These are phyloP conservation scores for Chanos chanos DNA, from an alignment of 2,797 vertebrate species.

Conservation along the genomic window DNA sequence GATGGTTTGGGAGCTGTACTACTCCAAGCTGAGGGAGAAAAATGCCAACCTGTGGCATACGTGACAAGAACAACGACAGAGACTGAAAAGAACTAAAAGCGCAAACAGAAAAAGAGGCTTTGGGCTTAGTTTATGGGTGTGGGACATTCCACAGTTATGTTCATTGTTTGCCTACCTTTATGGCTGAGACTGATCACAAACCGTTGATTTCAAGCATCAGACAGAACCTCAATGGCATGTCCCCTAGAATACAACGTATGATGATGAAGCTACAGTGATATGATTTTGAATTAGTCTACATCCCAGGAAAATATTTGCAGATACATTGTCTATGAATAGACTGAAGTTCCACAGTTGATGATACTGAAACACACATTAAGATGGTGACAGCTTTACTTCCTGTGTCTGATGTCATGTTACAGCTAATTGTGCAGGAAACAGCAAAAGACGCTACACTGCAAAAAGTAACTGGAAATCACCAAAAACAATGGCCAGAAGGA, in stretches of 20 bases:
- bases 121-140: neutral
- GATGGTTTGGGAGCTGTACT: neutral
- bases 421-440: no score
- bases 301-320: slow-evolving; percentile 1
- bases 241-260: neutral
- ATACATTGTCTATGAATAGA: no score
- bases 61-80: neutral
- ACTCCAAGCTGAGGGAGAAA: neutral
- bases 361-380: neutral
- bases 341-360: no score
- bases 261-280: slow-evolving; percentile 2
- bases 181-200: no score
- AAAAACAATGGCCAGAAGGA: no score
- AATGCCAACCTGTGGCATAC: slow-evolving; percentile 3
- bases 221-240: slow-evolving; percentile 9
- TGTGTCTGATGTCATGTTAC: no score
- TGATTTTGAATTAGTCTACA: neutral
- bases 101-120: neutral
- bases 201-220: slow-evolving; percentile 7
- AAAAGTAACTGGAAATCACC: no score
- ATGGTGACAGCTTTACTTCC: no score
- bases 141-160: no score
- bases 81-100: neutral
- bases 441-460: no score
- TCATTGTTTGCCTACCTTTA: no score